Conservation (phyloP, 2,797 vertebrate species). For the Poeciliopsis infans region DNA sequence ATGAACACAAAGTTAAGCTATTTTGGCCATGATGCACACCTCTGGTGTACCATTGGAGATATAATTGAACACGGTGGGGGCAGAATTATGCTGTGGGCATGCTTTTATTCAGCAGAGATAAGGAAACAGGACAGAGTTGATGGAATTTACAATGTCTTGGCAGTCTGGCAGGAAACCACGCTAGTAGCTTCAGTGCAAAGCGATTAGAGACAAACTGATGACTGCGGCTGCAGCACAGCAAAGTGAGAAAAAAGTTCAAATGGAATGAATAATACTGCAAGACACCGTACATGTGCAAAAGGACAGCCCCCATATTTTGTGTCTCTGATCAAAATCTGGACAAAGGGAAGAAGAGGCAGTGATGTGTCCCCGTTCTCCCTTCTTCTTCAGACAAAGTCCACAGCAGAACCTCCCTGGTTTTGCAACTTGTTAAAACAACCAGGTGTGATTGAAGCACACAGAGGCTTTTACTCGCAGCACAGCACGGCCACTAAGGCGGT, state of each 20-base stretch:
- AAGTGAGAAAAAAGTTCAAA: background rate
- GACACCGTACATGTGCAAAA: too few relatives aligned
- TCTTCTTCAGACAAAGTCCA: background rate
- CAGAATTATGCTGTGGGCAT: background rate
- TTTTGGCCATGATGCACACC: background rate
- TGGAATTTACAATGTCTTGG: background rate
- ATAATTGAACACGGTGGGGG: background rate
- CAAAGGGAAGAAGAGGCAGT: background rate
- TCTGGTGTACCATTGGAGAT: background rate
- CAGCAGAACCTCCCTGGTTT: background rate
- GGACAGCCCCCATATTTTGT: background rate
- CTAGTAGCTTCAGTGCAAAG: background rate
- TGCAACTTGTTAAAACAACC: constrained; percentile 5
- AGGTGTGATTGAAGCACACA: constrained; percentile 1
- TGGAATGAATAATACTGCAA: background rate
- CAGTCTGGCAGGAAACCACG: background rate
- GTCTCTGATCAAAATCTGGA: background rate
- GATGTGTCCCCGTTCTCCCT: background rate
- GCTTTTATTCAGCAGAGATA: background rate
- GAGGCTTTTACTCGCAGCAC: background rate
- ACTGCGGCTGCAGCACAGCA: background rate
- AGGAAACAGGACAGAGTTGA: background rate
- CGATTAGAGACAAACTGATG: background rate
- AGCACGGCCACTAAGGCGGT: constrained; percentile 4
- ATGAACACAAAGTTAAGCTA: background rate